Evolutionary conservation across 2,888 invertebrate species (phyloP), one percentile per base, ranked within the genome.

Genomic region (Xestia sexstrigata): DNA sequence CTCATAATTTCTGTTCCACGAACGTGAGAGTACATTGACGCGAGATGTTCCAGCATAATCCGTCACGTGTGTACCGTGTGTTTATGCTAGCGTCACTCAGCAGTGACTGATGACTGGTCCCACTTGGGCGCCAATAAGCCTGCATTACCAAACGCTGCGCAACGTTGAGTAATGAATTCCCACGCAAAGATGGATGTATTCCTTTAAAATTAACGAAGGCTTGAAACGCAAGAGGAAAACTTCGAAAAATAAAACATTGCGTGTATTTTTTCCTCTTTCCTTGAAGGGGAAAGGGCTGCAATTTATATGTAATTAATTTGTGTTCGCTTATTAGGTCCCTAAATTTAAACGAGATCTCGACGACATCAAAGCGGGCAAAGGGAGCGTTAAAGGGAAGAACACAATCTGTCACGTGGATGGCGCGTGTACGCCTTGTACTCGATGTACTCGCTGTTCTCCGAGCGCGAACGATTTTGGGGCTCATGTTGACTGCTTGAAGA

Each of bases 71-170:
- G 73, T 67, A 73, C 58, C 74, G 42, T 75, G 58, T 86, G 87
- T 73, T 83, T 65, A 63, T 73, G 79, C 72, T 23, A 65, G 63
- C 84, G 83, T 74, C 84, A 84, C 63, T 78, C 63, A 30, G 9
- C 47, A 9, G 87, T 83, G 84, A 86, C 79, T 78, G 87, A 84
- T 86, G 75, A 75, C 55, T 55, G 35, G 77, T 35, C 88, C 88
- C 86, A 76, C 74, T 80, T 83, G 89, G 88, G 88, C 84, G 86
- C 85, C 89, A 89, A 79, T 78, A 74, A 74, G 65, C 78, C 39
- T 52, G 68, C 83, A 78, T 65, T 75, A 67, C 49, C 66, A 67
- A 76, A 75, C 49, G n/a, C 63, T 67, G 72, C 17, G 65, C 62
- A 35, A 78, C 70, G n/a, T 75, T 83, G 75, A 86, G 60, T 84